Conservation (phyloP, 2,888 invertebrate genomes). For the Monopis laevigella region DNA sequence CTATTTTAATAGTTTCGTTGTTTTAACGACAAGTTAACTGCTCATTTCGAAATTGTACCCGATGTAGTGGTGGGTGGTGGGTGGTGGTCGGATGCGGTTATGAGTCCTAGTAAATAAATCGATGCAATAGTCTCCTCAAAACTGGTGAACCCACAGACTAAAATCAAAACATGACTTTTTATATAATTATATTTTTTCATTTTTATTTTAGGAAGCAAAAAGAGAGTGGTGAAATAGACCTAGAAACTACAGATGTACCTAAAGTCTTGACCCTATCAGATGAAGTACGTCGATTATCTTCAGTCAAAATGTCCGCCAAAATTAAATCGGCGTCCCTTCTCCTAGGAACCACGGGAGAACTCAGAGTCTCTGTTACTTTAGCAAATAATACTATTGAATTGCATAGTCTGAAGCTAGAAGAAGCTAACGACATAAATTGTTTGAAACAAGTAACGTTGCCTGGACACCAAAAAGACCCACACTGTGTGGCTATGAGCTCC, state of each 20-base stretch:
- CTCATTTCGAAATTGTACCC: too few relatives aligned
- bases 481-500: conserved; percentile 88
- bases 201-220: conserved; percentile 51
- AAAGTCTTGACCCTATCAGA: conserved; percentile 71
- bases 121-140: too few relatives aligned
- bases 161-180: too few relatives aligned
- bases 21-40: too few relatives aligned
- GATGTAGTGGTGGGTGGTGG: too few relatives aligned
- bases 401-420: conserved; percentile 63
- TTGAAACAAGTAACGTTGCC: conserved; percentile 74
- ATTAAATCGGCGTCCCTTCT: conserved; percentile 76
- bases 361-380: conserved; percentile 72
- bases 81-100: too few relatives aligned
- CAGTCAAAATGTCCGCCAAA: conserved; percentile 73
- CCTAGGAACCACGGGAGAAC: conserved; percentile 75
- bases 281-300: conserved; percentile 74
- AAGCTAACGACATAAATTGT: conserved; percentile 65
- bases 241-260: conserved; percentile 34
- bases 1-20: too few relatives aligned
- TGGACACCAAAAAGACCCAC: conserved; percentile 91
- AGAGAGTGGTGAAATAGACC: conserved; percentile 38
- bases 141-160: too few relatives aligned
- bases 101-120: too few relatives aligned
- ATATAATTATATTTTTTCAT: too few relatives aligned
- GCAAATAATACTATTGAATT: conserved; percentile 81